phyloP scores from a whole-genome alignment of 2,888 invertebrate species.

The Eristalinus aeneus region DNA sequence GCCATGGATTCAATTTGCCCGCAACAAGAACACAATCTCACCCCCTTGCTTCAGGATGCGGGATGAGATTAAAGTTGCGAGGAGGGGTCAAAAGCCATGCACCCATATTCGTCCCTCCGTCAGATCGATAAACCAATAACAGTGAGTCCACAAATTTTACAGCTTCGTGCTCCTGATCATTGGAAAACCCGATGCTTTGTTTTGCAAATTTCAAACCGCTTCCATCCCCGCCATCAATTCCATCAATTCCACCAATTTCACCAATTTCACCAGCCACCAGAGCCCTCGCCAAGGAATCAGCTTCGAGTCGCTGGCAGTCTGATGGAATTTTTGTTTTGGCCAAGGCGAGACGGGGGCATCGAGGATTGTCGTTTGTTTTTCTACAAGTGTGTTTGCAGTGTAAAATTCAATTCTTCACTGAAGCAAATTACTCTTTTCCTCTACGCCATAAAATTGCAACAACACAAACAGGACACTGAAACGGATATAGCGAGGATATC shows the following conservation, averaged over 20 bases:
- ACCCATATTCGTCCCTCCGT: slow-evolving; percentile 38
- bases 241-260: neutral
- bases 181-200: slow-evolving; percentile 59
- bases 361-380: slow-evolving; percentile 8
- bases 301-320: slow-evolving; percentile 14
- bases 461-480: neutral
- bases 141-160: slow-evolving; percentile 68
- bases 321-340: slow-evolving; percentile 47
- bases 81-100: neutral
- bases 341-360: slow-evolving; percentile 18
- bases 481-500: slow-evolving; percentile 21
- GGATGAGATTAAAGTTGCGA: neutral
- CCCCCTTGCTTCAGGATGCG: neutral
- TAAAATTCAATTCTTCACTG: slow-evolving; percentile 31
- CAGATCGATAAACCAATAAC: slow-evolving; percentile 66
- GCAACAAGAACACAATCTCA: slow-evolving; percentile 1
- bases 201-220: slow-evolving; percentile 45
- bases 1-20: slow-evolving; percentile 33
- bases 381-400: slow-evolving; percentile 10
- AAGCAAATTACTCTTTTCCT: slow-evolving; percentile 50
- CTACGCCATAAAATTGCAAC: neutral
- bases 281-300: slow-evolving; percentile 11
- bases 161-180: slow-evolving; percentile 57
- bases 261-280: neutral
- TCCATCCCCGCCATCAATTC: neutral